Evolutionary conservation across 2,113 vertebrate species (phyloP), one percentile per base, ranked within the genome.

Genomic region (Prunella fulvescens): DNA sequence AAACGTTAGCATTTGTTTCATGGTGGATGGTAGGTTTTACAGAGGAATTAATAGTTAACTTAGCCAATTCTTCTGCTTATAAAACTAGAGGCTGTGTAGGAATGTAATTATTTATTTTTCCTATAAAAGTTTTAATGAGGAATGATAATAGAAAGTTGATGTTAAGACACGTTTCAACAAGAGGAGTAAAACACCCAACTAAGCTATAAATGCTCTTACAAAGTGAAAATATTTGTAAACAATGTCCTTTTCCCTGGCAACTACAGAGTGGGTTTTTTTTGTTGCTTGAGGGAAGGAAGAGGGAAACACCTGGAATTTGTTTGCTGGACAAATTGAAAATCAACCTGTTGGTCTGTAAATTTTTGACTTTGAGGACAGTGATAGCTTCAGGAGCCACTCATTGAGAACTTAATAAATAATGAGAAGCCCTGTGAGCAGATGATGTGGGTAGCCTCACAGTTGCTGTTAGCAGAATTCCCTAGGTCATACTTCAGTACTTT

Each of bases 251-350:
- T 58, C 60, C 74, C 35, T 92, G 88, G 82, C 62, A 82, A 28
- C 88, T 83, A 28, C 3, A 2, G 71, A 47, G 29, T 53, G 29
- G 29, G 1, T 16, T 81, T 88, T 85, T 74, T 67, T 70, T 62
- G 17, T 50, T 62, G 37, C 56, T 90, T 28, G 45, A 77, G 64
- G 95, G 67, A 83, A 93, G 94, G 92, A 96, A 93, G 71, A 93
- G 79, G 90, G 94, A 95, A 96, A 88, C 94, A 93, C 79, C 79
- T 97, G 96, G 90, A 90, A 83, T 95, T 92, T 90, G 60, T 93
- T 93, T 76, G 39, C 51, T 76, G 71, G 64, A 77, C 51, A 74
- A 88, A 92, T 69, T 80, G 86, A 88, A 97, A 94, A 77, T 92
- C 80, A 95, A 35, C 74, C 62, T 86, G 85, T 85, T 85, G 19